phyloP scores from a whole-genome alignment of 2,113 vertebrate genomes.

The Catharus bicknelli region DNA sequence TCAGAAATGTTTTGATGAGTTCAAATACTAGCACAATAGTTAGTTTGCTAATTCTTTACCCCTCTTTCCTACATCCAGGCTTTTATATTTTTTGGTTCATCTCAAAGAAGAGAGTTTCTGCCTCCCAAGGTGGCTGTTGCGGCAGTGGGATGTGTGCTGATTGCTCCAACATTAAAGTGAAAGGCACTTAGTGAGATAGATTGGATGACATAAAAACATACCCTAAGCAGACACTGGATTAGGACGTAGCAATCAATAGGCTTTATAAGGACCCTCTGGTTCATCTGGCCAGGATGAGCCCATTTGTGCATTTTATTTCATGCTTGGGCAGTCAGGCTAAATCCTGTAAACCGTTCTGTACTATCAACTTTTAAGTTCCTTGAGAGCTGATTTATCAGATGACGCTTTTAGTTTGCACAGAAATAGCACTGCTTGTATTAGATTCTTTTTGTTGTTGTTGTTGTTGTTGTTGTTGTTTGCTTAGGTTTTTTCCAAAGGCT shows the following conservation, averaged over 20 bases:
- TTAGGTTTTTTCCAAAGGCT: neutral
- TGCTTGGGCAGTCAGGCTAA: neutral
- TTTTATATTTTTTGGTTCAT: neutral
- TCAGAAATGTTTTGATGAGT: neutral
- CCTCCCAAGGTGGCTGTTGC: neutral
- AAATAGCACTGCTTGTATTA: neutral
- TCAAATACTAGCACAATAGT: neutral
- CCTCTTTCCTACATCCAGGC: neutral
- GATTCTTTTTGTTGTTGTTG: too few species aligned
- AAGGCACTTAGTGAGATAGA: neutral
- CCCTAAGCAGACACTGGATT: neutral
- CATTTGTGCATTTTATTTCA: neutral
- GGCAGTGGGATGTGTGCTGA: neutral
- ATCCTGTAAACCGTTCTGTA: neutral
- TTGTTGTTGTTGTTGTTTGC: neutral
- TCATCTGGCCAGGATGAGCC: neutral
- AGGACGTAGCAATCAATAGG: neutral
- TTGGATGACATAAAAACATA: neutral
- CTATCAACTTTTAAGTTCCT: neutral
- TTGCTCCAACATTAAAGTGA: neutral
- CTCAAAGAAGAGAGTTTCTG: neutral
- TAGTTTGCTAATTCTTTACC: neutral
- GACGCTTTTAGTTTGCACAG: neutral
- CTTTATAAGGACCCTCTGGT: neutral
- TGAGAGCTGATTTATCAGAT: neutral